phyloP scores from a whole-genome alignment of 2,888 invertebrate genomes.

The Eristalis pertinax region DNA sequence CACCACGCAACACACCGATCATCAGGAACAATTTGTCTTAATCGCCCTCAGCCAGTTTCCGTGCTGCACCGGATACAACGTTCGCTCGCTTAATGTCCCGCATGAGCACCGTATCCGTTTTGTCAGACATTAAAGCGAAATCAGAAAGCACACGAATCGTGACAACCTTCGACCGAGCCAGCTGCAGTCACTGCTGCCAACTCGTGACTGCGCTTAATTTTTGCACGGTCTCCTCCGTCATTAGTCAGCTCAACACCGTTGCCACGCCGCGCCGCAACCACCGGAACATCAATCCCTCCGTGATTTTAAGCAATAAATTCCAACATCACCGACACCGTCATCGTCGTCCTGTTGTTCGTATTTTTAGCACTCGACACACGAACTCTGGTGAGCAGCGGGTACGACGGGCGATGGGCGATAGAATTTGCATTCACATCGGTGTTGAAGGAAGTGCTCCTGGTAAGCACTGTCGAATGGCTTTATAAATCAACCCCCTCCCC shows the following conservation, averaged over 20 bases:
- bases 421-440: slow-evolving; percentile 53
- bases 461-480: slow-evolving; percentile 60
- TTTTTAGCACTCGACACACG: slow-evolving; percentile 37
- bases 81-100: neutral
- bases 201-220: slow-evolving; percentile 55
- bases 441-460: slow-evolving; percentile 53
- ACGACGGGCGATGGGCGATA: neutral
- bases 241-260: slow-evolving; percentile 37
- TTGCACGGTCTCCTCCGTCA: slow-evolving; percentile 42
- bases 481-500: slow-evolving; percentile 43
- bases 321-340: slow-evolving; percentile 34
- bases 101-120: slow-evolving; percentile 11
- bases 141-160: slow-evolving; percentile 33
- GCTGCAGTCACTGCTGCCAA: slow-evolving; percentile 40
- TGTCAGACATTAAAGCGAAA: slow-evolving; percentile 23
- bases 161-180: slow-evolving; percentile 29
- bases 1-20: neutral
- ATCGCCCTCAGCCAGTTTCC: neutral
- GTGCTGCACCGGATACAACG: neutral
- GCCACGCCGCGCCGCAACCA: slow-evolving; percentile 42
- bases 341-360: slow-evolving; percentile 36
- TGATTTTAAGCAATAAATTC: slow-evolving; percentile 64
- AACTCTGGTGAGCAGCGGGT: too few relatives aligned
- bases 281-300: slow-evolving; percentile 41
- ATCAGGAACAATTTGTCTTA: slow-evolving; percentile 7